Evolutionary conservation across 2,797 vertebrate genomes (phyloP).

Genomic region (Chelon auratus): DNA sequence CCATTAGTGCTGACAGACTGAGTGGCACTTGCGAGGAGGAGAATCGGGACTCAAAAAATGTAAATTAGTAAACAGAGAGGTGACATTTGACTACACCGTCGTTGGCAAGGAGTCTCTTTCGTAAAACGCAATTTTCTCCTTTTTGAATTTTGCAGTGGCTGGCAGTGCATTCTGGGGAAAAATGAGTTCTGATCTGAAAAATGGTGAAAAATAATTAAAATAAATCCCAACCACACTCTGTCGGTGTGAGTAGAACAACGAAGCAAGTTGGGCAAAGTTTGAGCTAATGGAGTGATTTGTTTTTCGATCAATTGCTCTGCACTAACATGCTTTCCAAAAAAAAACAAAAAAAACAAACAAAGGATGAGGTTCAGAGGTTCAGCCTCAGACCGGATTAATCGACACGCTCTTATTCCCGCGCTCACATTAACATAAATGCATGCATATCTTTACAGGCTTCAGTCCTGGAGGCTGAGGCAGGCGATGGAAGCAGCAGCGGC

Average conservation of each 20-base stretch:
- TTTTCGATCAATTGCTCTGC: constrained; percentile 60
- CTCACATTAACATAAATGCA: constrained; percentile 72
- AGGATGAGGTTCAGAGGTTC: constrained; percentile 25
- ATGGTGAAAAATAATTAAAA: not conserved
- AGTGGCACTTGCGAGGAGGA: constrained; percentile 67
- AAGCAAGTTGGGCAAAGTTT: constrained; percentile 28
- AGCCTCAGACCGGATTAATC: constrained; percentile 42
- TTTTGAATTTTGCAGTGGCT: constrained; percentile 56
- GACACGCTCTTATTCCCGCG: constrained; percentile 23
- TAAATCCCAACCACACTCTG: constrained; percentile 15
- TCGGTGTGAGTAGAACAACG: constrained; percentile 19
- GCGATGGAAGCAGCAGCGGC: constrained; percentile 50
- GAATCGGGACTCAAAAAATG: constrained; percentile 11
- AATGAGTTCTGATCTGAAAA: constrained; percentile 35
- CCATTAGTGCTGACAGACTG: constrained; percentile 41
- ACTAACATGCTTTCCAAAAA: constrained; percentile 3
- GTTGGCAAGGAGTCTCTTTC: constrained; percentile 46
- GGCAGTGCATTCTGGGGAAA: constrained; percentile 70
- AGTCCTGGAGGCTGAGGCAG: constrained; percentile 56
- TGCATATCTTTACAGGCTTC: constrained; percentile 74
- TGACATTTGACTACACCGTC: constrained; percentile 34
- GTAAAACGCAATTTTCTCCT: constrained; percentile 18
- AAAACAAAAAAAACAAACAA: constrained; percentile 24
- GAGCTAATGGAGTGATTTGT: constrained; percentile 61
- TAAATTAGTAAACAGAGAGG: constrained; percentile 46